Base-by-base conservation (phyloP, 2,888 invertebrate species). In the Erebia epiphron region DNA sequence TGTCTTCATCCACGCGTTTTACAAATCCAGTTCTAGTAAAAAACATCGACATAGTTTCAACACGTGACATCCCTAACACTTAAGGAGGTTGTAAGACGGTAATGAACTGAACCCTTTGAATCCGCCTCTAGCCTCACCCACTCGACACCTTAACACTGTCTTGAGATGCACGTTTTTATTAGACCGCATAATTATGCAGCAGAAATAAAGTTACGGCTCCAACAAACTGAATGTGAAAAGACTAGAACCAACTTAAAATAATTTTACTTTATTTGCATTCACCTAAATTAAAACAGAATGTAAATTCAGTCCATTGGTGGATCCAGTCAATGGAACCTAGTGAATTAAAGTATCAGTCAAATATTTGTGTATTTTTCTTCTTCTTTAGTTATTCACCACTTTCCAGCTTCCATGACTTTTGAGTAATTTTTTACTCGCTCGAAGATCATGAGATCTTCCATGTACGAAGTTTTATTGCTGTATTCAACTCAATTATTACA, bases 21-120 rank as follows among this genome's bases (percentile, higher is more conserved):
- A 26, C 26, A 26, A 26, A 54, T 18, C 10, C 21, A 11, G 9
- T 18, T 10, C 3, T 26, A 57, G 13, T 26, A 63, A 50, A 13
- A 67, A 67, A 60, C 35, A 71, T 76, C 75, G 75, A 74, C 63
- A 73, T 18, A 64, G 74, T 74, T 69, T 69, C n/a, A 60, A 63
- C 64, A 52, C 7, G 7, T 41, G 26, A 74, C 79, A 73, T 75
- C 80, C 75, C 80, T 80, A 78, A 69, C 63, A 63, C 14, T 70
- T 67, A 77, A 79, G 76, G 70, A 83, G 80, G 79, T 82, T 78
- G 86, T 85, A 90, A 89, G 90, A 89, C 91, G 86, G 86, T 92
- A 91, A 92, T 91, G 91, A 91, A 88, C 86, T 88, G 86, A 82
- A 86, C 83, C 84, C 87, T 90, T 89, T 87, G 87, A 89, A 79